These are phyloP conservation scores for Bellardia bayeri DNA, from an alignment of 2,888 invertebrate genomes.

Conservation along the genomic window DNA sequence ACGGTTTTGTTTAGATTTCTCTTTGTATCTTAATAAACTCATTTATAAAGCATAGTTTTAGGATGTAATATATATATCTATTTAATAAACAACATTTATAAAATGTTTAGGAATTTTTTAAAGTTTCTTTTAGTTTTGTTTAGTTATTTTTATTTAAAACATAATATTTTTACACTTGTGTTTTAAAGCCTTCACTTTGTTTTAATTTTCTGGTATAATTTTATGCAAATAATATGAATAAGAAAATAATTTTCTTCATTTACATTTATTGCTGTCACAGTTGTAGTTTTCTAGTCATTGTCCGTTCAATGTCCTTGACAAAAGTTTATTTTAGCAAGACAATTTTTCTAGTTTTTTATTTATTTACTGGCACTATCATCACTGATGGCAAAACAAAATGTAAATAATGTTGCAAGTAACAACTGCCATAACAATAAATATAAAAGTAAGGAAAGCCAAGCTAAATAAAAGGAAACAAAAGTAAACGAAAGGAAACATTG, in stretches of 20 bases:
- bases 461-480: constrained; percentile 47
- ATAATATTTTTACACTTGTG: neutral
- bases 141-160: neutral
- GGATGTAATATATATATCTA: too few relatives aligned
- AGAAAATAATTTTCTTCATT: constrained; percentile 35
- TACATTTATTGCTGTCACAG: constrained; percentile 21
- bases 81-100: too few relatives aligned
- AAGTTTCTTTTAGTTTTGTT: too few relatives aligned
- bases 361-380: constrained; percentile 55
- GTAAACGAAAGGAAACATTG: constrained; percentile 42
- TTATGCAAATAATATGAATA: constrained; percentile 54
- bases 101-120: too few relatives aligned
- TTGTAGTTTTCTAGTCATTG: constrained; percentile 35
- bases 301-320: constrained; percentile 71
- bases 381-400: constrained; percentile 31
- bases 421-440: constrained; percentile 62
- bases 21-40: too few relatives aligned
- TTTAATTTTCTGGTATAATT: neutral
- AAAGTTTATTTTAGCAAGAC: constrained; percentile 41
- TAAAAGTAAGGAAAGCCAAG: constrained; percentile 53
- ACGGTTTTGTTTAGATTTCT: too few relatives aligned
- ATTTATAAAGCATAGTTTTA: too few relatives aligned
- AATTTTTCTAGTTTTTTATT: constrained; percentile 39
- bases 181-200: neutral
- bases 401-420: constrained; percentile 49